phyloP scores from a whole-genome alignment of 2,113 vertebrate species.

The Pluvialis apricaria region DNA sequence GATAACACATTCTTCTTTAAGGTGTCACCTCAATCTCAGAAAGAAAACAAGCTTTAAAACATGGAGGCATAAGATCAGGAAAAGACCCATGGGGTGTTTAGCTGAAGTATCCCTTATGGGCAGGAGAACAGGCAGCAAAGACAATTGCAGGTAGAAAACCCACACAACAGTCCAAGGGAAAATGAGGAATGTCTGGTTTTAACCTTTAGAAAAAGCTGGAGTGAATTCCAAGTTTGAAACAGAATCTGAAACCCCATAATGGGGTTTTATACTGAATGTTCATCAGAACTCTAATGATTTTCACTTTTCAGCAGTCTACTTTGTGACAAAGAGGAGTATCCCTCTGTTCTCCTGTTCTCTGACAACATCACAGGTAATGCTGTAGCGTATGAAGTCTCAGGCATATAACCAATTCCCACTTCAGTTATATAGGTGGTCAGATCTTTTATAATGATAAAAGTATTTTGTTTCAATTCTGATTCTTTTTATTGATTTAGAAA shows the following conservation, averaged over 20 bases:
- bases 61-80: neutral
- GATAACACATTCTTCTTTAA: neutral
- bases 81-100: neutral
- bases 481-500: neutral
- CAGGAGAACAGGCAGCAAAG: neutral
- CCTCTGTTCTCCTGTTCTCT: neutral
- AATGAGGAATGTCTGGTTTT: neutral
- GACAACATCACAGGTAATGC: neutral
- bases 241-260: neutral
- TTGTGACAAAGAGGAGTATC: neutral
- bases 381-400: neutral
- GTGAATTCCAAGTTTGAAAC: neutral
- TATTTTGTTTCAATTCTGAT: neutral
- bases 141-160: neutral
- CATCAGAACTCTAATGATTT: neutral
- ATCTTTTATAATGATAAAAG: neutral
- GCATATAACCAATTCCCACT: neutral
- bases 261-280: neutral
- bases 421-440: neutral
- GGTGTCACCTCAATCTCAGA: neutral
- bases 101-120: neutral
- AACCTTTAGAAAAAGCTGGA: neutral
- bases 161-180: neutral
- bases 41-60: neutral
- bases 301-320: neutral